phyloP scores from a whole-genome alignment of 64 coral and sea anemone species.

The Platygyra sinensis region DNA sequence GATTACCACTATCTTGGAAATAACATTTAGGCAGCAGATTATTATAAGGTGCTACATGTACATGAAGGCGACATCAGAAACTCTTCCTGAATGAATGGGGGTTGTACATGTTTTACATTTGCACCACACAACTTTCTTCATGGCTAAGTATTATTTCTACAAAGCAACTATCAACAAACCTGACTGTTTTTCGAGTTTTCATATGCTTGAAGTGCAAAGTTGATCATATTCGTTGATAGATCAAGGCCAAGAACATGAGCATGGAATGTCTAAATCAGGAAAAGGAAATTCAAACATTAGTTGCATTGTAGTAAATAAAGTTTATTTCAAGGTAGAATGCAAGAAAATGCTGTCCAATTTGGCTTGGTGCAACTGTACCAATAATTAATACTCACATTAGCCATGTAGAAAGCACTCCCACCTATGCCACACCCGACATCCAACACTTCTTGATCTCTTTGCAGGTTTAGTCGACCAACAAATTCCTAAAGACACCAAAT shows the following conservation, averaged over 20 bases:
- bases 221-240: slow-evolving; percentile 94
- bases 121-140: too few species aligned
- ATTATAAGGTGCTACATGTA: too few species aligned
- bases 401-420: slow-evolving; percentile 92
- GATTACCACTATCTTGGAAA: too few species aligned
- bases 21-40: too few species aligned
- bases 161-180: background rate
- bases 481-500: slow-evolving; percentile 67
- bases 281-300: background rate
- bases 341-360: too few species aligned
- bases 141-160: too few species aligned
- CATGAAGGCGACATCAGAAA: too few species aligned
- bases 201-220: slow-evolving; percentile 66
- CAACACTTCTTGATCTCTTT: slow-evolving; percentile 71
- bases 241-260: slow-evolving; percentile 89
- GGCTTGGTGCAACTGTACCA: too few species aligned
- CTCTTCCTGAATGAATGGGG: too few species aligned
- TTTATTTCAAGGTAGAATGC: too few species aligned
- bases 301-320: too few species aligned
- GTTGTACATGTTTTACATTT: too few species aligned
- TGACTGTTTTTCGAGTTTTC: slow-evolving; percentile 12
- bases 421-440: slow-evolving; percentile 97
- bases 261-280: slow-evolving; percentile 75
- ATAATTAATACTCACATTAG: slow-evolving; percentile 54
- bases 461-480: slow-evolving; percentile 75